These are phyloP conservation scores for Sardina pilchardus DNA, from an alignment of 2,113 vertebrate species.

Conservation along the genomic window DNA sequence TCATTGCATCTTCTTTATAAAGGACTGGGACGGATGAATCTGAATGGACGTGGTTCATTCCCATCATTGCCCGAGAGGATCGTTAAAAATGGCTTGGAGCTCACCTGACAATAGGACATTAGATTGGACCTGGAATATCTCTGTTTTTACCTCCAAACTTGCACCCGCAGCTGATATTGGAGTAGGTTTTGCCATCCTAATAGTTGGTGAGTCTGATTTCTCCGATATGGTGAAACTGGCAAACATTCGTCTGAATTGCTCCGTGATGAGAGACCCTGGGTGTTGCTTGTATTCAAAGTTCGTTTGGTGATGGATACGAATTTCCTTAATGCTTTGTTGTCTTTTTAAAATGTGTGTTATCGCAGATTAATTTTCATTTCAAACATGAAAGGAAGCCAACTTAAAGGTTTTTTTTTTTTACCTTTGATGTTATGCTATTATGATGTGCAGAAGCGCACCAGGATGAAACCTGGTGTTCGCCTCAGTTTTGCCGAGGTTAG, in stretches of 20 bases:
- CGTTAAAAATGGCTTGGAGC: background rate
- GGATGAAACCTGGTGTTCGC: no score
- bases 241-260: no score
- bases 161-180: conserved; percentile 55
- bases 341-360: no score
- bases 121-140: conserved; percentile 16
- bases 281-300: no score
- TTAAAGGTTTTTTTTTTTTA: no score
- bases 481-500: no score
- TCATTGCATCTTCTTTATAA: background rate
- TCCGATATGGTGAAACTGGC: background rate
- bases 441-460: no score
- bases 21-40: background rate
- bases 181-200: conserved; percentile 61
- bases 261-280: no score
- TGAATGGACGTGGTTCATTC: background rate
- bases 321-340: no score
- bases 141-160: conserved; percentile 63
- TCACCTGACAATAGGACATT: background rate
- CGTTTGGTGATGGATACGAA: no score
- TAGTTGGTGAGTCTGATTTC: conserved; percentile 51
- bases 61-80: background rate
- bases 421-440: no score
- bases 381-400: no score
- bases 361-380: background rate